Evolutionary conservation across 1,140 invertebrate genomes (phyloP), one percentile per base, ranked within the genome.

Genomic region (Ptiloglossa arizonensis): DNA sequence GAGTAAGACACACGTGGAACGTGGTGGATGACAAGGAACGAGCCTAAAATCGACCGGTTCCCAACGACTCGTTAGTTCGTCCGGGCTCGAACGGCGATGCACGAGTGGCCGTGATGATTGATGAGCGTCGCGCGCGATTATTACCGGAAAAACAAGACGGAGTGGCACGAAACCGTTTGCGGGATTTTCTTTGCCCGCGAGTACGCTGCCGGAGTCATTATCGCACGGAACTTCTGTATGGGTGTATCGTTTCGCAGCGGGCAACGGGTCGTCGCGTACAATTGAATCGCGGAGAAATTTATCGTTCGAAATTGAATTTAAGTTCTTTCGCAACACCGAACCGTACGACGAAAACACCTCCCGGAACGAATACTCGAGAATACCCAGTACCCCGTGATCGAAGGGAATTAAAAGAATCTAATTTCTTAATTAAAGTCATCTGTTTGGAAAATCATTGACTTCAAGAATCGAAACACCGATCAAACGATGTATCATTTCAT

Each of bases 41-140:
- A 50, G 19, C n/a, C 22, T 22, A 52, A 52, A 52, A 52, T 52
- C 50, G n/a, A 74, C 70, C 60, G 69, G 62, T 72, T 41, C 44
- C 48, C 35, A 22, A 56, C 29, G 74, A 50, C 69, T 67, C 54
- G 72, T 38, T 73, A 66, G 74, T 63, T 67, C 77, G 48, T 56
- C 57, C 52, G 73, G 54, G 75, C 64, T 60, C 69, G 69, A 15
- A 75, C 78, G 56, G 79, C 72, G 62, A 80, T 80, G 85, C 82
- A 80, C 74, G 85, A 81, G 62, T 76, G 72, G 32, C n/a, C 44
- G 4, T 32, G 81, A 56, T 67, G 77, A 73, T 78, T 56, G 68
- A 79, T 52, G 38, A 81, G 17, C 76, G 73, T 79, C 71, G 52
- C 71, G 76, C 69, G 60, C 59, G 56, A 80, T 75, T 22, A 79